Evolutionary conservation across 2,888 invertebrate genomes (phyloP), one percentile per base, ranked within the genome.

Genomic region (Spisula solida): DNA sequence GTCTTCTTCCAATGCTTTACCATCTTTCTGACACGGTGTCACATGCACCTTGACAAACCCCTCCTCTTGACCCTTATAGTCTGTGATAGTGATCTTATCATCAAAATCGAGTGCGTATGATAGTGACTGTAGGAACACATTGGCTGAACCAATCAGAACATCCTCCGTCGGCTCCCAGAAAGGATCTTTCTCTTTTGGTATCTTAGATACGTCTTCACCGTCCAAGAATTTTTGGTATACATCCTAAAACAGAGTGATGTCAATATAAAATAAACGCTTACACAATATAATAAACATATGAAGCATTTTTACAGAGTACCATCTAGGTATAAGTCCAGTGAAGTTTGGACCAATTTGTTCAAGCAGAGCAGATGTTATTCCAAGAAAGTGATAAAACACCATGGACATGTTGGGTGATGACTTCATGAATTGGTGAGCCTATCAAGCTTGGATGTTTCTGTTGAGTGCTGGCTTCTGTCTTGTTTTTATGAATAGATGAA

Each of bases 101-200:
- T 96, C 95, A 94, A 96, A 96, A 92, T 97, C 97, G 29, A 97
- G 94, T 12, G 95, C 95, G 88, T 96, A 96, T 8, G 95, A 95
- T 89, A 97, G 94, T 6, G 96, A 96, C 93, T 96, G 96, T 5
- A 96, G 95, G 92, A 96, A 96, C 41, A 96, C 95, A 92, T 95
- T 96, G 80, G 96, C 96, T 25, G 96, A 96, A 66, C 95, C 96
- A 78, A 96, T 95, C 66, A 97, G 93, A 4, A 96, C 95, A 88
- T 96, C 96, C 88, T 97, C 97, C 25, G 95, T 94, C 0, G 96
- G 96, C 90, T 97, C 97, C 97, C 97, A 97, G 93, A 97, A 97
- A 20, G 96, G 96, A 90, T 96, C 96, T 25, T 96, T 92, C 86
- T 96, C 96, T 82, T 95, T 94, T 2, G 95, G 92, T 34, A 96